Percentiles rank a stretch among this genome's conserved stretches.
These are phyloP conservation scores for Oasisia sp. DNA, from an alignment of 2,888 invertebrate genomes.

Conservation along the genomic window DNA sequence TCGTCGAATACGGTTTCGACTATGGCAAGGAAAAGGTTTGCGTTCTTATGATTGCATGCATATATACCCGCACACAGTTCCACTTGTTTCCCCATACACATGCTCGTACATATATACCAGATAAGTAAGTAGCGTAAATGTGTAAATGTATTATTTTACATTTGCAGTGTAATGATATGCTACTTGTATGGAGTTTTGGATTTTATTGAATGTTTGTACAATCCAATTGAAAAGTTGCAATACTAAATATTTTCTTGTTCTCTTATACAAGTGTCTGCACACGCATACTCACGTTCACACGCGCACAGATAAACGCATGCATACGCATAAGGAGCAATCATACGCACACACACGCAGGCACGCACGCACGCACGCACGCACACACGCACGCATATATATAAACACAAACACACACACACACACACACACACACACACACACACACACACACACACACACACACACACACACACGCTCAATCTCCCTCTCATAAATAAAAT, in stretches of 20 bases:
- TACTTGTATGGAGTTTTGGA: no score
- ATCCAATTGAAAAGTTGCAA: no score
- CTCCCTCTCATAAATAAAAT: no score
- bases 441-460: background rate
- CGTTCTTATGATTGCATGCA: background rate
- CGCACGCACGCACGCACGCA: background rate
- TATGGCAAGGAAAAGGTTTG: conserved; percentile 56
- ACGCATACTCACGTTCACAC: background rate
- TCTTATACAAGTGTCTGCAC: background rate
- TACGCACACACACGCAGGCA: background rate
- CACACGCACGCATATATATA: background rate
- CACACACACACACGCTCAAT: no score
- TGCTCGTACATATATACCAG: background rate
- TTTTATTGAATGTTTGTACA: no score
- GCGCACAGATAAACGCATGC: background rate
- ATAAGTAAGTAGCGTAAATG: background rate
- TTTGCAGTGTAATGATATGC: no score
- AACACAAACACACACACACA: no score
- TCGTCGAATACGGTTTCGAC: conserved; percentile 61
- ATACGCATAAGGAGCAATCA: background rate
- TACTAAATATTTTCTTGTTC: no score
- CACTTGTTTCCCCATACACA: background rate
- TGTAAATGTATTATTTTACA: no score
- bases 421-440: no score
- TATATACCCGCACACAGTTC: background rate